phyloP scores from a whole-genome alignment of 2,888 invertebrate genomes.

The Geophilus truncorum region DNA sequence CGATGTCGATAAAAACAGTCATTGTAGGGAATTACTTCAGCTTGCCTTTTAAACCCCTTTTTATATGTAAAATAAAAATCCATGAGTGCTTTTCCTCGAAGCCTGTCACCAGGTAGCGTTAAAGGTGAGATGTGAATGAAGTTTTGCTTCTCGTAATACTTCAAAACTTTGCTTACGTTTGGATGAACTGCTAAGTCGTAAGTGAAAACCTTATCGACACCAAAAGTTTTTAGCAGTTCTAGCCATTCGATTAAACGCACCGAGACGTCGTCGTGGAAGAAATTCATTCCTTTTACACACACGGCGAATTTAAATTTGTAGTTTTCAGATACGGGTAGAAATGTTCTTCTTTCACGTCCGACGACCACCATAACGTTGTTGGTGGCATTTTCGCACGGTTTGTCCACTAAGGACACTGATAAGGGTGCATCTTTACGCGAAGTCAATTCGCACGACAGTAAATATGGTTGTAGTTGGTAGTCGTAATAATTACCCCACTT shows the following conservation, averaged over 20 bases:
- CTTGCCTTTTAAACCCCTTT: constrained; percentile 87
- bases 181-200: constrained; percentile 81
- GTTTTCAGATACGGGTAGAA: constrained; percentile 41
- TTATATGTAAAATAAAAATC: constrained; percentile 85
- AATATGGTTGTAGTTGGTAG: constrained; percentile 82
- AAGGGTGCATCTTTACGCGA: constrained; percentile 43
- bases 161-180: constrained; percentile 72
- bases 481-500: constrained; percentile 93
- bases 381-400: constrained; percentile 50
- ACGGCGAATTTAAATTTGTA: constrained; percentile 73
- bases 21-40: constrained; percentile 93
- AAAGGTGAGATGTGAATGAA: constrained; percentile 71
- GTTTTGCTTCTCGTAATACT: constrained; percentile 56
- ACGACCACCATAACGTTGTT: constrained; percentile 49
- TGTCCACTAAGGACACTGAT: constrained; percentile 31
- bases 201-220: constrained; percentile 86
- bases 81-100: constrained; percentile 81
- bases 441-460: constrained; percentile 83
- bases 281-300: constrained; percentile 90
- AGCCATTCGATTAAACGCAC: constrained; percentile 91
- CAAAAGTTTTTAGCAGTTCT: constrained; percentile 75
- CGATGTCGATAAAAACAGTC: constrained; percentile 91
- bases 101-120: constrained; percentile 81
- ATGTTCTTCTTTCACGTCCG: not conserved
- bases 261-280: constrained; percentile 83